Evolutionary conservation across 2,888 invertebrate species (phyloP).

Genomic region (Barypeithes pellucidus): DNA sequence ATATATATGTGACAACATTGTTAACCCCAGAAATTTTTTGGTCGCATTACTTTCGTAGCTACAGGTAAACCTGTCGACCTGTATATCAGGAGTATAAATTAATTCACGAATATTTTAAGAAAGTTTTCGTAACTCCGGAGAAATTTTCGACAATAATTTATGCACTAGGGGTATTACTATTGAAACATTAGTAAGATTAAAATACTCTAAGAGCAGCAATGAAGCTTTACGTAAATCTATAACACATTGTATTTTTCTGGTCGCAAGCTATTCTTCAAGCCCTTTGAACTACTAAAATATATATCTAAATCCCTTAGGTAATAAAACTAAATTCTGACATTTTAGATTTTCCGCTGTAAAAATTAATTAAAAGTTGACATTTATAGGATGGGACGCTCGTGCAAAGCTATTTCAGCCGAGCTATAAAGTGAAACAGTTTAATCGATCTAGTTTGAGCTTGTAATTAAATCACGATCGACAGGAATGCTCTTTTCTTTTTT

Average conservation of each 20-base stretch:
- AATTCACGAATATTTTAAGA: no score
- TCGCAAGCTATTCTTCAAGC: neutral
- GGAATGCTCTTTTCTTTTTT: conserved; percentile 12
- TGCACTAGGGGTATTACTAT: no score
- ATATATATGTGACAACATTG: no score
- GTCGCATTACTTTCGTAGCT: no score
- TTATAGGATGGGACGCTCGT: conserved; percentile 30
- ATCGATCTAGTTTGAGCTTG: conserved; percentile 39
- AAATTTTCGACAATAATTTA: no score
- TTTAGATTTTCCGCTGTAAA: conserved; percentile 24
- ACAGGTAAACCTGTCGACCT: no score
- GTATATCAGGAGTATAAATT: no score
- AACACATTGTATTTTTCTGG: neutral
- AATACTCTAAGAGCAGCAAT: no score
- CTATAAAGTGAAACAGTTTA: conserved; percentile 21
- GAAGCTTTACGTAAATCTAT: neutral
- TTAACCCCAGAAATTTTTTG: no score
- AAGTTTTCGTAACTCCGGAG: no score
- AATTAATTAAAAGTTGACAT: conserved; percentile 41
- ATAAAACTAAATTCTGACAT: conserved; percentile 27
- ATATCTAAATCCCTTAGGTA: neutral
- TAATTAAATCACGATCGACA: conserved; percentile 39
- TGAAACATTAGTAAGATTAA: no score
- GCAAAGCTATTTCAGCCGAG: conserved; percentile 31
- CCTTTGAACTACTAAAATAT: conserved; percentile 4